Evolutionary conservation across 2,888 invertebrate genomes (phyloP).

Genomic region (Dynastes tityus): DNA sequence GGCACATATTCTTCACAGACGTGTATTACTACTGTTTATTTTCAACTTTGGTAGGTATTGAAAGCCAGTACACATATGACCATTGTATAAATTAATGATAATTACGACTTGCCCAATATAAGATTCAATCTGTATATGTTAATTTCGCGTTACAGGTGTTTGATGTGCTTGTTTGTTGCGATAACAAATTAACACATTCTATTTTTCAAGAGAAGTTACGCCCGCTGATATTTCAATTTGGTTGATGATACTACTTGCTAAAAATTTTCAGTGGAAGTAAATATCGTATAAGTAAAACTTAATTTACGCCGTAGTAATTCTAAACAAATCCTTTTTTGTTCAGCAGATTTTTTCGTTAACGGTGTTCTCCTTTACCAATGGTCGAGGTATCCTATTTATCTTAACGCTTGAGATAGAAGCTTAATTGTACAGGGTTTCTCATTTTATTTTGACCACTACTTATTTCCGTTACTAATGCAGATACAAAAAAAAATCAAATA

Average conservation of each 20-base stretch:
- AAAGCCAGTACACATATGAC: no score
- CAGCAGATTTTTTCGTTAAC: no score
- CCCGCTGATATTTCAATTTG: slow-evolving; percentile 9
- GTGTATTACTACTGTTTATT: no score
- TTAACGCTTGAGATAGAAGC: no score
- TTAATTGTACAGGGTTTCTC: no score
- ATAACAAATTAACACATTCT: slow-evolving; percentile 38
- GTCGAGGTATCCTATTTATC: no score
- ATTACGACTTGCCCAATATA: slow-evolving; percentile 23
- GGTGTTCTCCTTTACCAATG: no score
- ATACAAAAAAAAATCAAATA: no score
- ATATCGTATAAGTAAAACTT: slow-evolving; percentile 6
- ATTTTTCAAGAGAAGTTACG: slow-evolving; percentile 10
- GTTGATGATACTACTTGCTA: slow-evolving; percentile 23
- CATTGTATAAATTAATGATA: slow-evolving; percentile 17
- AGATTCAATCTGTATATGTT: slow-evolving; percentile 8
- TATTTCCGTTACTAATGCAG: no score
- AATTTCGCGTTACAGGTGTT: slow-evolving; percentile 12
- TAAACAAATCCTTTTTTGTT: neutral
- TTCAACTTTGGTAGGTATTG: no score
- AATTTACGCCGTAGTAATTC: neutral
- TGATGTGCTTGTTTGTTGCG: slow-evolving; percentile 19
- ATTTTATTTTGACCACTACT: no score
- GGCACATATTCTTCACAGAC: no score
- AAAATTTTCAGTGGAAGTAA: slow-evolving; percentile 11